A percentile compares a stretch with the other conserved stretches of the same genome.
Evolutionary conservation across 2,797 vertebrate genomes (phyloP).

Genomic region (Capromys pilorides): DNA sequence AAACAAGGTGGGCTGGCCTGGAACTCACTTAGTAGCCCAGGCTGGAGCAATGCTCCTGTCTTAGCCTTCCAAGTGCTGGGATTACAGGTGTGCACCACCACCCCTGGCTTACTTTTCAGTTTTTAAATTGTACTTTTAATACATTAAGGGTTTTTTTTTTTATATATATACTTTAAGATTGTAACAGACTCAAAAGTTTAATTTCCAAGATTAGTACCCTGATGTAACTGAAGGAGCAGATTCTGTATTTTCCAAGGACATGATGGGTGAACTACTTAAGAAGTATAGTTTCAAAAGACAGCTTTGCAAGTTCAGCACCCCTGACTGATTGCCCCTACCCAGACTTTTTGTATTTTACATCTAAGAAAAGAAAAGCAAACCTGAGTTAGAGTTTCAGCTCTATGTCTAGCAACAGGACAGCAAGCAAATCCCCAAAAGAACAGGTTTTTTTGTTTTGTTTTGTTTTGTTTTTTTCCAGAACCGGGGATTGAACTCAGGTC

Average conservation of each 20-base stretch:
- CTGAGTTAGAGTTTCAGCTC: background rate
- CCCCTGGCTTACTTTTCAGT: background rate
- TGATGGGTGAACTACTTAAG: slow-evolving; percentile 17
- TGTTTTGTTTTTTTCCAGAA: no score
- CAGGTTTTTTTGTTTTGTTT: no score
- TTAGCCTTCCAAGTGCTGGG: no score
- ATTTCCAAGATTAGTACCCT: background rate
- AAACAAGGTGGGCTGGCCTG: no score
- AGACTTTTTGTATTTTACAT: background rate
- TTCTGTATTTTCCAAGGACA: slow-evolving; percentile 22
- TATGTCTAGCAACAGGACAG: background rate
- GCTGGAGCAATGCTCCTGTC: no score
- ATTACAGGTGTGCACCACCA: no score
- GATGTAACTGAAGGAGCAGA: background rate
- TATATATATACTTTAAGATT: slow-evolving; percentile 37
- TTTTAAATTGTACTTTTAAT: slow-evolving; percentile 30
- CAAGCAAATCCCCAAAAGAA: background rate
- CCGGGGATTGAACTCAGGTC: no score
- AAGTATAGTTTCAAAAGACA: slow-evolving; percentile 49
- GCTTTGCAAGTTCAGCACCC: background rate
- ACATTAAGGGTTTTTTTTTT: no score
- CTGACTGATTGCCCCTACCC: background rate
- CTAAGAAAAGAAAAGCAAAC: background rate
- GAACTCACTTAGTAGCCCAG: no score
- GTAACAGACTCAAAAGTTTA: slow-evolving; percentile 21